Conservation (phyloP, 2,888 invertebrate species). For the Agrotis puta region DNA sequence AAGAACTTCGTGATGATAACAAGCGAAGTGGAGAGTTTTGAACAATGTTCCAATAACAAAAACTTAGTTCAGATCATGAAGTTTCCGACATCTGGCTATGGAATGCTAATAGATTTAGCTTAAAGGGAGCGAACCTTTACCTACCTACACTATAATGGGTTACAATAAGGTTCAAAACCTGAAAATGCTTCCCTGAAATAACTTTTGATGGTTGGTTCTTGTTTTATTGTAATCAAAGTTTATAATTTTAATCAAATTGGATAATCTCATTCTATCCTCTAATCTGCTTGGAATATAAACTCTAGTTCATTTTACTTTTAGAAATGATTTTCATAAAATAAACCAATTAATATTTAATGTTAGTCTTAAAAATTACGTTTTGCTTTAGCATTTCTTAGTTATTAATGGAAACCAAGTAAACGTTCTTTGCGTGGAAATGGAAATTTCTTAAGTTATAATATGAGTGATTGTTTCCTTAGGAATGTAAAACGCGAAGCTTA, state of each 20-base stretch:
- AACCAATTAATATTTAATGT: constrained; percentile 1
- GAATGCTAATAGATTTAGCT: constrained; percentile 61
- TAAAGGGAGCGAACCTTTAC: constrained; percentile 52
- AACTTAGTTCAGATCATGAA: constrained; percentile 17
- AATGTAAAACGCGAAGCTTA: constrained; percentile 12
- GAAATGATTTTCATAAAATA: background rate
- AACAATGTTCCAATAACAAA: constrained; percentile 34
- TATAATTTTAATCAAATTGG: constrained; percentile 17
- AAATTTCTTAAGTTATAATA: constrained; percentile 14
- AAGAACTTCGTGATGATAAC: constrained; percentile 10
- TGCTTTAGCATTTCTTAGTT: constrained; percentile 15
- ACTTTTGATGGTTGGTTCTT: background rate
- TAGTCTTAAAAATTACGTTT: constrained; percentile 10
- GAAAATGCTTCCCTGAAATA: constrained; percentile 9
- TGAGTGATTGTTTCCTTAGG: constrained; percentile 38
- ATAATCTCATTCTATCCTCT: constrained; percentile 11
- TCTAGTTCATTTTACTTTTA: background rate
- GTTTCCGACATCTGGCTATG: constrained; percentile 16
- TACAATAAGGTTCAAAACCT: background rate
- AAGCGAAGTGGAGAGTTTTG: constrained; percentile 14
- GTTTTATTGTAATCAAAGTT: constrained; percentile 32
- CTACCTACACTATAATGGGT: constrained; percentile 14
- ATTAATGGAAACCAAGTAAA: constrained; percentile 18
- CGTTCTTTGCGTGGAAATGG: constrained; percentile 1
- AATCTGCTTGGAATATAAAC: constrained; percentile 13